phyloP scores from a whole-genome alignment of 2,888 invertebrate genomes.

The Pollenia amentaria region DNA sequence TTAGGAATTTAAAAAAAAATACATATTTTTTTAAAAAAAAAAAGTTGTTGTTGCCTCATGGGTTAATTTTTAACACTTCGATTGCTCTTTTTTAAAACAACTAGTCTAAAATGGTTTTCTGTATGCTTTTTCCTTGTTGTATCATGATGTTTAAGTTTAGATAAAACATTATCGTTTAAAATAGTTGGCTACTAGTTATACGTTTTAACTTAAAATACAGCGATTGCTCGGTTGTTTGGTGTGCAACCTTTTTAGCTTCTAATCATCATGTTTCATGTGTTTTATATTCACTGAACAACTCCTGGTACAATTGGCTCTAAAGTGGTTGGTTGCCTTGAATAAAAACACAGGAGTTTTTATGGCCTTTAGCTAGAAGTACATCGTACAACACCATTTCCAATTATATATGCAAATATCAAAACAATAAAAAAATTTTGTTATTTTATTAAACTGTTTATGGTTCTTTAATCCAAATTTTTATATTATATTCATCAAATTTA shows the following conservation, averaged over 20 bases:
- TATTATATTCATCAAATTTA: too few relatives aligned
- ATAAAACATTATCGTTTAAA: constrained; percentile 63
- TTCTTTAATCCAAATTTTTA: too few relatives aligned
- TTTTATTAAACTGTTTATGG: too few relatives aligned
- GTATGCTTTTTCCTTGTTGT: constrained; percentile 22
- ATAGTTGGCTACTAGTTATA: constrained; percentile 57
- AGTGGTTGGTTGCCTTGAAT: constrained; percentile 8
- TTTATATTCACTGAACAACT: constrained; percentile 38
- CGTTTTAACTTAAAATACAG: constrained; percentile 8
- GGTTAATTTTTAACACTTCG: constrained; percentile 36
- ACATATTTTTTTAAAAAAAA: too few relatives aligned
- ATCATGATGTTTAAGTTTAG: constrained; percentile 63
- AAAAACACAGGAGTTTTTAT: not conserved
- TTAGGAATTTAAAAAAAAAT: too few relatives aligned
- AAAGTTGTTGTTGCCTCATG: not conserved
- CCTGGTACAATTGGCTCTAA: constrained; percentile 17
- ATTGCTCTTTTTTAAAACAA: constrained; percentile 13
- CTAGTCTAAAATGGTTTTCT: constrained; percentile 25
- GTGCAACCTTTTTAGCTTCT: not conserved
- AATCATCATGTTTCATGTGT: not conserved
- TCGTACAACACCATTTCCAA: too few relatives aligned
- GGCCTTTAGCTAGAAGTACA: not conserved
- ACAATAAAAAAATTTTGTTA: too few relatives aligned
- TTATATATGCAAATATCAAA: too few relatives aligned
- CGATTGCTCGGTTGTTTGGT: constrained; percentile 1